Base-by-base conservation (phyloP, 2,888 invertebrate species). In the Empis stercorea region DNA sequence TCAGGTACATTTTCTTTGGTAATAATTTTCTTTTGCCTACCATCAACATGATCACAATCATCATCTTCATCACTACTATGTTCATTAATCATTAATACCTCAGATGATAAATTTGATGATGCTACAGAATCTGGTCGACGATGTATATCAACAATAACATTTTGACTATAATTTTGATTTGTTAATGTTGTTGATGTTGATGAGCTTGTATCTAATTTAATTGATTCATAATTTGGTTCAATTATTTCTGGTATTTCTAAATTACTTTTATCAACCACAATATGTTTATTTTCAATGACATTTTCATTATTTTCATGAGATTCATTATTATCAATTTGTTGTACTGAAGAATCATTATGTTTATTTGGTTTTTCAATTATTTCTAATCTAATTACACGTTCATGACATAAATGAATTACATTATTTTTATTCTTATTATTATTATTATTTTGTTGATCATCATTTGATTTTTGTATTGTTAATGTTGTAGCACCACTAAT, bases 1-100 rank as follows among this genome's bases (percentile, higher is more conserved):
- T 40, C 23, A 27, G 40, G 40, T 40, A 40, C 40, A 7, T 23
- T 40, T n/a, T 40, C 40, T 40, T 40, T 40, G 27, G 40, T 14
- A 3, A 40, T 40, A 3, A 10, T 14, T n/a, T 14, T n/a, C 1
- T 27, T 20, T n/a, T n/a, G n/a, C n/a, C n/a, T n/a, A 10, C 17
- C 17, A 16, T 38, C 17, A 13, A 13, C 10, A 17, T 17, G 17
- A n/a, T 38, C 17, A 17, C 11, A 10, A 17, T 13, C 17, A 17
- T 38, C 17, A 17, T 17, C 40, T 10, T 40, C 27, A 27, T 40
- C 40, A 14, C 23, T 40, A n/a, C 14, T 40, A 23, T 40, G 14
- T 27, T 40, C 40, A 13, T 40, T 40, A 14, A 40, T 40, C 10
- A 23, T 14, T 40, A 40, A 40, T 14, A n/a, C 10, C 20, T 40